Conservation (phyloP, 2,113 vertebrate genomes). For the Amblyopsis rosae region DNA sequence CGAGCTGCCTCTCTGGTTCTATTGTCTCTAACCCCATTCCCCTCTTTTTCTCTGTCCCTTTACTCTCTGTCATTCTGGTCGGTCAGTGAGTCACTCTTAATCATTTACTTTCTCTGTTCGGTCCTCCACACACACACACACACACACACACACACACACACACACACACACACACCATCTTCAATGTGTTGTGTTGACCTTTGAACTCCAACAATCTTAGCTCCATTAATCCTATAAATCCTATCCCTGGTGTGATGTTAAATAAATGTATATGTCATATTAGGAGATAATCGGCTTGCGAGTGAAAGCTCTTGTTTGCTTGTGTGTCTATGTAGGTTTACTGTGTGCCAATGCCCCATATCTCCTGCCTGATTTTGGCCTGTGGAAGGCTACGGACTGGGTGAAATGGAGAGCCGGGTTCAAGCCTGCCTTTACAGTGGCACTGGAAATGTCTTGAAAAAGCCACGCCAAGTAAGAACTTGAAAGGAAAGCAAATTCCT, state of each 20-base stretch:
- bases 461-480: conserved; percentile 54
- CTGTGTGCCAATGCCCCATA: neutral
- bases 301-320: neutral
- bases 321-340: conserved; percentile 8
- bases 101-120: conserved; percentile 15
- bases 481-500: conserved; percentile 60
- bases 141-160: neutral
- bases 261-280: conserved; percentile 6
- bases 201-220: no score
- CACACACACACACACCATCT: neutral
- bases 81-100: neutral
- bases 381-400: neutral
- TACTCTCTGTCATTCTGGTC: neutral
- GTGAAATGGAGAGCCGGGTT: conserved; percentile 11
- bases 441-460: conserved; percentile 25
- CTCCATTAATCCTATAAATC: no score
- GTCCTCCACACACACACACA: neutral
- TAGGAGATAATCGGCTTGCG: neutral
- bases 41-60: conserved; percentile 3
- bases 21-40: neutral
- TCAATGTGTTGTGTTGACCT: no score
- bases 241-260: neutral
- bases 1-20: neutral
- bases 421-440: conserved; percentile 1
- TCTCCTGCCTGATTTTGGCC: conserved; percentile 2